Evolutionary conservation across 2,113 vertebrate genomes (phyloP), one percentile per base, ranked within the genome.

Genomic region (Python bivittatus): DNA sequence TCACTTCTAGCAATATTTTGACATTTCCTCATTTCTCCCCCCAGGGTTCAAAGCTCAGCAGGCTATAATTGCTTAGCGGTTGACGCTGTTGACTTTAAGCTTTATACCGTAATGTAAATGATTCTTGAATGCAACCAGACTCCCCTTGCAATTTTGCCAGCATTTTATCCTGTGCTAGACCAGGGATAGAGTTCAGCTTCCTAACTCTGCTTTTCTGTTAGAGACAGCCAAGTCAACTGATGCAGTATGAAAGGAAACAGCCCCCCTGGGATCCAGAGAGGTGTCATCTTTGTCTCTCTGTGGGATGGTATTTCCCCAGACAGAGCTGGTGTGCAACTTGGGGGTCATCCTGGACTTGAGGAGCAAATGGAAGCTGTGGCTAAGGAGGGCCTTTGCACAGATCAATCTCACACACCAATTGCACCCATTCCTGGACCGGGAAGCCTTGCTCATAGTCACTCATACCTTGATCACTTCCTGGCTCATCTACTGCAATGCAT

Each of bases 1-100:
- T 97, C 97, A 97, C 93, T 94, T 96, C 94, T 94, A 96, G 94
- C 94, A 91, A 72, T 96, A 94, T 96, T 97, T 96, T 97, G 97
- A 97, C 97, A 97, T 98, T 98, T 98, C 94, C 93, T 84, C 94
- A 23, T 17, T 61, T 61, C 87, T 91, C 90, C 93, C 91, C 94
- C 92, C 0, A 64, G 94, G 93, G 90, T 93, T 92, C 94, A 54
- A 38, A 84, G 96, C 94, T 90, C 91, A 11, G 33, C 95, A 95
- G 92, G 91, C 90, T 93, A 95, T 93, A 95, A 96, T 96, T 95
- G 95, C 96, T 48, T 88, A 94, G 93, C 93, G 17, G 0, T 38
- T 91, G 94, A 93, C 92, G 95, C 94, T 94, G 96, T 0, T 96
- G 97, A 97, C 97, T 97, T 98, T 96, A 93, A 96, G 90, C 91